Evolutionary conservation across 2,113 vertebrate genomes (phyloP).

Genomic region (Entomyzon cyanotis): DNA sequence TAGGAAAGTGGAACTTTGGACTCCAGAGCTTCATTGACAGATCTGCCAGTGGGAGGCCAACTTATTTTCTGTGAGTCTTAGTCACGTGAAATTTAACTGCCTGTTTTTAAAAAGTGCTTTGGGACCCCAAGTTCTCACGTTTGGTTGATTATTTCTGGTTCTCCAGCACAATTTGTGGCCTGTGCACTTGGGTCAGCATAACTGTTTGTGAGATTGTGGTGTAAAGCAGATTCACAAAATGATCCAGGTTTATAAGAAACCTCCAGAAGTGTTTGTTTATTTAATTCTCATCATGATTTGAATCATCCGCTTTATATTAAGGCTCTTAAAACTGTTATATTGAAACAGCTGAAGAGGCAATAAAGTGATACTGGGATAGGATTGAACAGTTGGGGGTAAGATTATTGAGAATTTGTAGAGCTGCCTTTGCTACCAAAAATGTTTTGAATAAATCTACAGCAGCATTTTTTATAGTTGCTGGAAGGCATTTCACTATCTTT

Average conservation of each 20-base stretch:
- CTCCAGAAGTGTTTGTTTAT: background rate
- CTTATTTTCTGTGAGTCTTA: background rate
- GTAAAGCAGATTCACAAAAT: background rate
- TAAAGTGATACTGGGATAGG: background rate
- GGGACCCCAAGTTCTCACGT: background rate
- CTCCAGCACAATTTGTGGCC: background rate
- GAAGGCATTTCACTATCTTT: background rate
- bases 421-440: background rate
- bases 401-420: background rate
- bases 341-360: background rate
- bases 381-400: background rate
- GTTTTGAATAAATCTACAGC: background rate
- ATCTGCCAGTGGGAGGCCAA: background rate
- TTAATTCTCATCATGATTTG: background rate
- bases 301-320: background rate
- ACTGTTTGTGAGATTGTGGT: background rate
- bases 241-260: background rate
- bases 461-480: background rate
- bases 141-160: background rate
- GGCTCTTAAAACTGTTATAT: background rate
- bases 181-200: background rate
- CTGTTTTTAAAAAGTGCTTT: background rate
- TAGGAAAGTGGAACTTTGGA: background rate
- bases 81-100: background rate
- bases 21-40: background rate